Conservation (phyloP, 2,888 invertebrate species). For the Yponomeuta evonymella region DNA sequence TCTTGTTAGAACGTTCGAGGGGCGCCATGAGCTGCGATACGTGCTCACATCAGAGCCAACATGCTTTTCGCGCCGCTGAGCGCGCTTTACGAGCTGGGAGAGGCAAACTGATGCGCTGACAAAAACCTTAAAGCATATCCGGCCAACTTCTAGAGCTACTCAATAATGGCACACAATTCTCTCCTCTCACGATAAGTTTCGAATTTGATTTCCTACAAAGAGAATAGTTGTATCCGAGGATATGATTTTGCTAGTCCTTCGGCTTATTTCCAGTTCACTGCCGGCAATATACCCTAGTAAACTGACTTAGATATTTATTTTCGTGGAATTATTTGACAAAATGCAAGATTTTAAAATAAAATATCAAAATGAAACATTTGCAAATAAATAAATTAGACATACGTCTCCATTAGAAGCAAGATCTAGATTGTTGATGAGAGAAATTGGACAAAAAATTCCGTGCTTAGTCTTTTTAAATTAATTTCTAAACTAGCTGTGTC, state of each 20-base stretch:
- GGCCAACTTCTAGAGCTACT: background rate
- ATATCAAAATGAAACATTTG: no score
- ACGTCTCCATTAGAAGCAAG: no score
- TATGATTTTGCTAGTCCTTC: background rate
- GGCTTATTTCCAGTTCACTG: no score
- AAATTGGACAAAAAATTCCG: no score
- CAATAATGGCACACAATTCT: background rate
- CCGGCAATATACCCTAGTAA: no score
- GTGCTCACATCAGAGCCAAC: constrained; percentile 10
- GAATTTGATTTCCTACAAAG: background rate
- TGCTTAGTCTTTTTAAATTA: no score
- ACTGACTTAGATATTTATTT: no score
- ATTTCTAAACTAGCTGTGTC: no score
- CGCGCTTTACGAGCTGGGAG: background rate
- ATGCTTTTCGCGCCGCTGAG: background rate
- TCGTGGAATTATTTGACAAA: no score
- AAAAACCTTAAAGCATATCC: background rate
- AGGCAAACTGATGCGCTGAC: background rate
- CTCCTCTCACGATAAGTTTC: background rate
- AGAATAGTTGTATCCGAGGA: background rate
- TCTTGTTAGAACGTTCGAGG: constrained; percentile 5
- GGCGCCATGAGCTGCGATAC: constrained; percentile 1
- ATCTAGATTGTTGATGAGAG: no score
- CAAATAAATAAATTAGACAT: no score
- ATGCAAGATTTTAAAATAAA: no score